Evolutionary conservation across 1,140 invertebrate genomes (phyloP), one percentile per base, ranked within the genome.

Genomic region (Dinothrombium tinctorium): DNA sequence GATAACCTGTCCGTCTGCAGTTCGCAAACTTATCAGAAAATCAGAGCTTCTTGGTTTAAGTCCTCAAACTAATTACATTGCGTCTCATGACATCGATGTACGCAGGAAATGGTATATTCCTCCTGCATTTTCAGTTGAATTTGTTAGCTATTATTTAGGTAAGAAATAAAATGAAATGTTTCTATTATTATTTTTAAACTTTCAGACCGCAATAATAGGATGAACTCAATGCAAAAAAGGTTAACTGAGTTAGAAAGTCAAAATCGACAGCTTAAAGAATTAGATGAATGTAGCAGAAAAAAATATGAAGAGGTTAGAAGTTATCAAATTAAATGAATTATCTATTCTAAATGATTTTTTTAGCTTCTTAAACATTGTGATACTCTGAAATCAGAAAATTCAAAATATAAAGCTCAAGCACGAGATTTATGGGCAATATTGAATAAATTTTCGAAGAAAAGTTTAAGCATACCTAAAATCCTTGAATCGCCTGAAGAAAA

Each of bases 81-180:
- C 37, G 25, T 23, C 29, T 17, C 69, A 77, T 26, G 72, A 74
- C 3, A 71, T 73, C 1, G 81, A 89, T 52, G 72, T 87, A 6
- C 68, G 76, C 6, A 84, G 83, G 52, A 89, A 89, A 51, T 89
- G 84, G 76, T 80, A 90, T 54, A 76, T 90, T 37, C 72, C 79
- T 3, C 82, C 84, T 0, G 81, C 84, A 0, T 83, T 73, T 42
- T 84, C 74, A 39, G 76, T 89, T 0, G 87, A 94, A 57, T 95
- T 89, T 56, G 77, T 90, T 29, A 80, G 76, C 9, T 94, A 94
- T 56, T 94, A 83, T 56, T 59, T 87, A 29, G 84, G 90, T 45
- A 46, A 26, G 17, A 21, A 12, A 12, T 37, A 8, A 9, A 37
- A 37, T 12, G 17, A 9, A 2, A 20, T 11, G 8, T 37, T 33